Base-by-base conservation (phyloP, 2,797 vertebrate species). In the Myotis planiceps region DNA sequence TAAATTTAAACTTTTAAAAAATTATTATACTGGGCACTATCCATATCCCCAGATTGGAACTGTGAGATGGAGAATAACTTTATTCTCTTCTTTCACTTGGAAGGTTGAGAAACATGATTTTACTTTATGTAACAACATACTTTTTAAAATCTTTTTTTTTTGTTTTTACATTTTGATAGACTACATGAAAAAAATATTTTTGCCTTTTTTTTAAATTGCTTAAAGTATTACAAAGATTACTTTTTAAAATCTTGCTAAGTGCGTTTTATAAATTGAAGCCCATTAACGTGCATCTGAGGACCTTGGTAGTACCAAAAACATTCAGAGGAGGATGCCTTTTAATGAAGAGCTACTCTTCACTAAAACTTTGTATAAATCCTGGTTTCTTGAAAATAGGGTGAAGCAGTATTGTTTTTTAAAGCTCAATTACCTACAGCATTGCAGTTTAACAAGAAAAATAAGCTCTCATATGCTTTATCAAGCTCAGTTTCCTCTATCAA, bases 351-450 rank as follows among this genome's bases (percentile, higher is more conserved):
- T 68, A 81, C 72, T 83, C 45, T 25, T 94, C n/a, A 79, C n/a
- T 75, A 74, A 55, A 55, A 8, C 49, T 58, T 88, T 34, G 3
- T 23, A 74, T 14, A 88, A 88, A 74, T 55, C 16, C 32, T 81
- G n/a, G 72, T 66, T 90, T 85, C 68, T 79, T 96, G 74, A 94
- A 94, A 90, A 88, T 68, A 90, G 92, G n/a, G 34, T 68, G 94
- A 96, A 90, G 32, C 16, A 47, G 9, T 65, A n/a, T 66, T 79
- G 27, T 29, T 88, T 72, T 75, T 7, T 69, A 90, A 87, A 91
- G 15, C 13, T 74, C 29, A 89, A 0, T 65, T n/a, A 93, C 19
- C 29, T 71, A 34, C 21, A 68, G 19, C 34, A 80, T 23, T 81
- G 34, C 39, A 88, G 21, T 79, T 96, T 65, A 96, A 80, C 12